These are phyloP conservation scores for Formica exsecta DNA, from an alignment of 1,140 invertebrate species.

Conservation along the genomic window DNA sequence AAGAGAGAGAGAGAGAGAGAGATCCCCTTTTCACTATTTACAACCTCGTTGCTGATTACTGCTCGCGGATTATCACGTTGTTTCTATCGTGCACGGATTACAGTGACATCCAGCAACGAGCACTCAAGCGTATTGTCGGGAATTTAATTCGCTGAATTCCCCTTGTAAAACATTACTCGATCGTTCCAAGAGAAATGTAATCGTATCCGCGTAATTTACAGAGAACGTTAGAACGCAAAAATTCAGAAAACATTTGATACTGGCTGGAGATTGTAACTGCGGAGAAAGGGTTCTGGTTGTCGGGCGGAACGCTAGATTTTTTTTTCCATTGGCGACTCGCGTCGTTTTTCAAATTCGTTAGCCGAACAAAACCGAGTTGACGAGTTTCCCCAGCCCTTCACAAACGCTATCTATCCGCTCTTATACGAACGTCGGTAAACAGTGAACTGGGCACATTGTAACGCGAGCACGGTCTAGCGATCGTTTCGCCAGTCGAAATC, in stretches of 20 bases:
- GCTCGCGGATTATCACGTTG: slow-evolving; percentile 57
- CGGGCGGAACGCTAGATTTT: neutral
- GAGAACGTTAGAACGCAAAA: neutral
- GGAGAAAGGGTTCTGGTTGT: neutral
- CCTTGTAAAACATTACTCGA: slow-evolving; percentile 21
- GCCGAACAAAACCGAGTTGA: slow-evolving; percentile 59
- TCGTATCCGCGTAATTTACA: neutral
- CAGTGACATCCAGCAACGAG: slow-evolving; percentile 45
- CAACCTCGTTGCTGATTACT: slow-evolving; percentile 64
- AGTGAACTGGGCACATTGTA: slow-evolving; percentile 59
- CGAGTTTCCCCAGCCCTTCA: slow-evolving; percentile 49
- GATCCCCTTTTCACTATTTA: slow-evolving; percentile 73
- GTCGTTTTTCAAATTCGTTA: slow-evolving; percentile 60
- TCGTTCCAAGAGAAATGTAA: slow-evolving; percentile 12
- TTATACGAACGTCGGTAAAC: slow-evolving; percentile 29
- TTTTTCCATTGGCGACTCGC: slow-evolving; percentile 11
- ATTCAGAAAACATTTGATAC: neutral
- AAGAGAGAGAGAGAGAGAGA: slow-evolving; percentile 22
- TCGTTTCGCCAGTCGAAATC: slow-evolving; percentile 65
- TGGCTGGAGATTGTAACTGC: neutral
- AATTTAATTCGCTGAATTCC: slow-evolving; percentile 28
- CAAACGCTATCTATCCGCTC: slow-evolving; percentile 49
- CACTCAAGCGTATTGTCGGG: slow-evolving; percentile 25
- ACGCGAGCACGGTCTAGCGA: slow-evolving; percentile 64
- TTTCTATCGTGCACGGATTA: slow-evolving; percentile 59